phyloP scores from a whole-genome alignment of 2,888 invertebrate species.

The Aleiodes testaceus region DNA sequence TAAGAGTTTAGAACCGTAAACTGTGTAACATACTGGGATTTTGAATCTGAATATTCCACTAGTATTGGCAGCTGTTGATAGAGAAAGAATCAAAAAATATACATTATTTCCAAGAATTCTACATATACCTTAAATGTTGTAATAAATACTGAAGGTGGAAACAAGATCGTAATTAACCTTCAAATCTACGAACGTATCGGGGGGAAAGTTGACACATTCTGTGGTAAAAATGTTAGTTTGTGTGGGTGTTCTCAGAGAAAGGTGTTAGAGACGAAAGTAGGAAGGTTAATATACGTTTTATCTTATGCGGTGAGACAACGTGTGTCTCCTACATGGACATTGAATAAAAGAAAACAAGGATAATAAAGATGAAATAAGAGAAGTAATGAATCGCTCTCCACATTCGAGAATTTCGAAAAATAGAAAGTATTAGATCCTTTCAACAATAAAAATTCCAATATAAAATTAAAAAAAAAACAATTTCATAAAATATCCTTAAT shows the following conservation, averaged over 20 bases:
- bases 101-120: background rate
- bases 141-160: conserved; percentile 16
- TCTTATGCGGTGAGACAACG: conserved; percentile 38
- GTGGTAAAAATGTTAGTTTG: conserved; percentile 29
- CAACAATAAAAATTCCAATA: too few relatives aligned
- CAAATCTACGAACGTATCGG: conserved; percentile 21
- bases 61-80: background rate
- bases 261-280: conserved; percentile 15
- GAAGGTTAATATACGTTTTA: conserved; percentile 35
- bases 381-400: conserved; percentile 9
- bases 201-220: conserved; percentile 43
- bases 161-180: conserved; percentile 49
- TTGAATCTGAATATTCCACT: too few relatives aligned
- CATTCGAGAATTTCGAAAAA: conserved; percentile 22
- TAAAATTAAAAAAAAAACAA: too few relatives aligned
- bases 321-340: conserved; percentile 24
- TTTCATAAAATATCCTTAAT: background rate
- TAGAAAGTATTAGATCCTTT: background rate
- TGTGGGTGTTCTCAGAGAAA: conserved; percentile 23
- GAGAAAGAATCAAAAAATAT: background rate
- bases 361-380: conserved; percentile 19
- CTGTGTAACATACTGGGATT: too few relatives aligned
- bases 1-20: too few relatives aligned
- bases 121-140: conserved; percentile 11
- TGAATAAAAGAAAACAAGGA: conserved; percentile 36